Conservation (phyloP, 2,797 vertebrate species). For the Cheirogaleus major region DNA sequence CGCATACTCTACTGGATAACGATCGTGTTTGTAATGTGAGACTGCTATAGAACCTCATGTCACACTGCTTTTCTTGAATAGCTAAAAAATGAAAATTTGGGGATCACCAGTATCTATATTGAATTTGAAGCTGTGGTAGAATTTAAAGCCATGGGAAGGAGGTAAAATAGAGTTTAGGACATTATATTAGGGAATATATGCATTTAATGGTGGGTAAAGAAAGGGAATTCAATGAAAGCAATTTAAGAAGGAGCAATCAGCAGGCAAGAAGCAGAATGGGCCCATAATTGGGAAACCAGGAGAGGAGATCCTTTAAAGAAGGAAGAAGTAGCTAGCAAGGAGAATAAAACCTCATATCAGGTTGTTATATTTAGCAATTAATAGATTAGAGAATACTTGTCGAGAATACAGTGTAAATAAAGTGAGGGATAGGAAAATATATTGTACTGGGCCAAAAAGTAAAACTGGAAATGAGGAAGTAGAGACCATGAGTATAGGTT, state of each 20-base stretch:
- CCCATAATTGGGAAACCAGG: not conserved
- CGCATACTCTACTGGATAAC: not conserved
- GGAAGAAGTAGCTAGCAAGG: not conserved
- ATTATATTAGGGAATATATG: not conserved
- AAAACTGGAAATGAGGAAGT: not conserved
- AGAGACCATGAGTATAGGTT: not conserved
- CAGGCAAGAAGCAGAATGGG: not conserved
- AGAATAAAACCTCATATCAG: not conserved
- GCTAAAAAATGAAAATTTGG: not conserved
- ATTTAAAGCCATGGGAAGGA: not conserved
- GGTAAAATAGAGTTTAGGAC: not conserved
- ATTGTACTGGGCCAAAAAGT: not conserved
- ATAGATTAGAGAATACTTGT: not conserved
- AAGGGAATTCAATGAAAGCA: not conserved
- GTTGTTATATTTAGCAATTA: not conserved
- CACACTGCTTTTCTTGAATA: conserved; percentile 6
- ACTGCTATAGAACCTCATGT: not conserved
- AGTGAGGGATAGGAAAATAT: not conserved
- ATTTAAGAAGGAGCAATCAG: not conserved
- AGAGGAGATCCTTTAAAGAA: not conserved
- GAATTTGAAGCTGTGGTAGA: not conserved
- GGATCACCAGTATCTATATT: not conserved
- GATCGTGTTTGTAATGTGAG: not conserved
- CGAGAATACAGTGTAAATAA: not conserved
- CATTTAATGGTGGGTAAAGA: not conserved